These are phyloP conservation scores for Drosophila ogumai DNA, from an alignment of 1,140 invertebrate genomes.

Conservation along the genomic window DNA sequence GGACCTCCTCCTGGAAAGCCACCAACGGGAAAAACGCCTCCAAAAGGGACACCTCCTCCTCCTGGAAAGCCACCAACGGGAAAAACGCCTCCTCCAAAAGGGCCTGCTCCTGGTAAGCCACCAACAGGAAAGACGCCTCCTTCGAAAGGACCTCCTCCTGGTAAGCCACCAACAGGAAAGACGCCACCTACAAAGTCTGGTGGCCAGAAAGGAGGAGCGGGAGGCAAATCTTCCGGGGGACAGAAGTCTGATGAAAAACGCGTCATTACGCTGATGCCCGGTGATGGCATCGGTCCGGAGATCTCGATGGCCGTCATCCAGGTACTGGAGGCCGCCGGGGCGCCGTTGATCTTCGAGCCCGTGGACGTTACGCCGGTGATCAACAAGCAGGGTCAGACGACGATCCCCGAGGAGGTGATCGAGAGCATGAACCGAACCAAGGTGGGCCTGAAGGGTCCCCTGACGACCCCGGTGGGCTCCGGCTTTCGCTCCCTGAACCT, in stretches of 20 bases:
- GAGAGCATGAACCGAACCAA: slow-evolving; percentile 98
- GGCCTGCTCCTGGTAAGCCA: neutral
- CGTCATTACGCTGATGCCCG: slow-evolving; percentile 93
- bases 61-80: neutral
- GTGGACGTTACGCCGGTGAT: slow-evolving; percentile 99
- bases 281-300: slow-evolving; percentile 99
- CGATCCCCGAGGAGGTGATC: slow-evolving; percentile 97
- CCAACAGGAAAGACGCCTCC: neutral
- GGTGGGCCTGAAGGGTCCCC: slow-evolving; percentile 98
- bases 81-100: neutral
- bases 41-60: neutral
- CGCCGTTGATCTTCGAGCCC: slow-evolving; percentile 98
- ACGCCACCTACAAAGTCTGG: neutral
- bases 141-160: neutral
- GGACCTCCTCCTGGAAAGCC: neutral
- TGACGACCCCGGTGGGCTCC: slow-evolving; percentile 99
- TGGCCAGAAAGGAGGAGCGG: slow-evolving; percentile 1
- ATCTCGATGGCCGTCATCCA: slow-evolving; percentile 98
- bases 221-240: neutral
- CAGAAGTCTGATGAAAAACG: slow-evolving; percentile 1
- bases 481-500: slow-evolving; percentile 99
- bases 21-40: neutral
- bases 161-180: neutral
- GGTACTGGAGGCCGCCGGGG: slow-evolving; percentile 97
- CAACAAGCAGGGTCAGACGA: slow-evolving; percentile 96